These are phyloP conservation scores for Tipula vernalis DNA, from an alignment of 2,888 invertebrate genomes.

Conservation along the genomic window DNA sequence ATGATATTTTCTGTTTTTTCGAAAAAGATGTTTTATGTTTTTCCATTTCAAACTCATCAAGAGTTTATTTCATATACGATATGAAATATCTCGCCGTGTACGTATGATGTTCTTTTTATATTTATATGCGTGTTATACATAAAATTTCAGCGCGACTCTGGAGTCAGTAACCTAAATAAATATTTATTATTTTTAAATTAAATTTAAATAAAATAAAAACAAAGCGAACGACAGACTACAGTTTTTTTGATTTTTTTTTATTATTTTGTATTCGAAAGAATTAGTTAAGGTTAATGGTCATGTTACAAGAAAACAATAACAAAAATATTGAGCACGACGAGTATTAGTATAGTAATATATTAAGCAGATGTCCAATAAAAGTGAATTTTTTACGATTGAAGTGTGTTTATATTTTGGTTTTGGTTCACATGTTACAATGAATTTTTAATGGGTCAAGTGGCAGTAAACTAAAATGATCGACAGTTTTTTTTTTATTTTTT, in stretches of 20 bases:
- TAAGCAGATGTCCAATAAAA: neutral
- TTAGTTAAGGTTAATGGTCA: neutral
- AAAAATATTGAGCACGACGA: neutral
- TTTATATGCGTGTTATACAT: neutral
- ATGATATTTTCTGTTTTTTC: neutral
- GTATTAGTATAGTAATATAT: neutral
- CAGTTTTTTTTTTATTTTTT: neutral
- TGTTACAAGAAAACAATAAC: neutral
- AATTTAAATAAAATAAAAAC: neutral
- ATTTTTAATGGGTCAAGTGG: neutral
- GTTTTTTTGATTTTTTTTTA: neutral
- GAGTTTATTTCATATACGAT: neutral
- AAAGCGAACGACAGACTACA: neutral
- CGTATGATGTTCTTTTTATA: neutral
- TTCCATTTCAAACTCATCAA: neutral
- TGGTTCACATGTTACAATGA: neutral
- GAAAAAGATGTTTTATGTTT: neutral
- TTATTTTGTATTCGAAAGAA: neutral
- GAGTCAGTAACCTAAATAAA: neutral
- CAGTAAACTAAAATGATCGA: neutral
- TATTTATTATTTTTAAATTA: neutral
- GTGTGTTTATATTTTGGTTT: neutral
- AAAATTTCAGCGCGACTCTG: neutral
- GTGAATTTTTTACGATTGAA: neutral
- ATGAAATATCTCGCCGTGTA: neutral